These are phyloP conservation scores for Stomorhina lunata DNA, from an alignment of 2,888 invertebrate species.

Conservation along the genomic window DNA sequence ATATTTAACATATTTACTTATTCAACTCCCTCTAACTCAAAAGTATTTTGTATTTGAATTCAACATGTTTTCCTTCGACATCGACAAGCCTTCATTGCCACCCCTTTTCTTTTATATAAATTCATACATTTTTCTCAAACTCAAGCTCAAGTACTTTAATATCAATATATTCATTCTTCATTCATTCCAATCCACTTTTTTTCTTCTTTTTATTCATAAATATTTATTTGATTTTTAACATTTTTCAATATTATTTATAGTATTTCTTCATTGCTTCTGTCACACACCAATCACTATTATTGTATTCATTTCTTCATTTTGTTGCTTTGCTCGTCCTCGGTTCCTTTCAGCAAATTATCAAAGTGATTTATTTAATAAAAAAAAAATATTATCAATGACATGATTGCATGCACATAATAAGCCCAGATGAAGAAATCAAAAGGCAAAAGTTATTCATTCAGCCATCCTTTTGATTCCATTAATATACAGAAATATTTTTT, in stretches of 20 bases:
- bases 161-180: not conserved
- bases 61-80: not conserved
- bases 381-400: constrained; percentile 49
- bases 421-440: constrained; percentile 23
- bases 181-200: too few relatives aligned
- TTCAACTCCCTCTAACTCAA: not conserved
- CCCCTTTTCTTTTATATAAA: not conserved
- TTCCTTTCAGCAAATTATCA: constrained; percentile 35
- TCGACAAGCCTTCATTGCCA: not conserved
- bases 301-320: not conserved
- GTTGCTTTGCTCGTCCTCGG: not conserved
- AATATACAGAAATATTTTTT: not conserved
- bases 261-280: not conserved
- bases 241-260: not conserved
- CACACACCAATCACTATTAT: not conserved
- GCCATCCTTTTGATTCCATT: not conserved
- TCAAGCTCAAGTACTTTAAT: not conserved
- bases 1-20: not conserved
- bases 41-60: not conserved
- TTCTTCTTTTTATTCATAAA: not conserved
- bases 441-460: not conserved
- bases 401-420: constrained; percentile 55
- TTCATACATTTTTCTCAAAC: not conserved
- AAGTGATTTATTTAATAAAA: constrained; percentile 54
- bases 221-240: not conserved